Base-by-base conservation (phyloP, 2,113 vertebrate genomes). In the Petroica traversi region DNA sequence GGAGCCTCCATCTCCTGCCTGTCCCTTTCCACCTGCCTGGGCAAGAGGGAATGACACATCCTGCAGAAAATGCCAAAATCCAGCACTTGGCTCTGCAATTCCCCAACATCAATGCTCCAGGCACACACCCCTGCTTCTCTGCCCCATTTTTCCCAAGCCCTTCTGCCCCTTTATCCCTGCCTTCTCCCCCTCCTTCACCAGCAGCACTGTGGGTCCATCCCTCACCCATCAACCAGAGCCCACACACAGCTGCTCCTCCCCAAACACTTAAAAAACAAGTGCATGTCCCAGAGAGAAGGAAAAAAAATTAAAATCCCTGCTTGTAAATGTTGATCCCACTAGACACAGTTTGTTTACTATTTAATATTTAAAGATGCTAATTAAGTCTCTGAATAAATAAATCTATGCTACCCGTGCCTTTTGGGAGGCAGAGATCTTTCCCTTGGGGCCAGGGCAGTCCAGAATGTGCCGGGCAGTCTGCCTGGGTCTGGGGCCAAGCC, bases 291-390 rank as follows among this genome's bases (percentile, higher is more conserved):
- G 62, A 77, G 58, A 88, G 71, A 45, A 76, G 23, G n/a, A 14
- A 43, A 55, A 19, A 6, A 51, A 95, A n/a, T n/a, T n/a, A 61
- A 87, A 93, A 92, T 55, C 91, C 93, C 87, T 90, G 77, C 91
- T 95, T 97, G 95, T 92, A 97, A 98, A 97, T 61, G 95, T 84
- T 94, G 96, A 97, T 97, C 97, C 96, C 89, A 11, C 97, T 93
- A 97, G 97, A 97, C 26, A 7, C 80, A 19, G 58, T 66, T 95
- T 98, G 97, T 98, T 98, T 98, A 97, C 97, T 97, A 91, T 97
- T 98, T 98, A 97, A 98, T 98, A 97, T 98, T 98, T 98, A 97
- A 98, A 97, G 96, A 97, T 96, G 97, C 38, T 98, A 98, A 98
- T 98, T 98, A 98, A 98, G 73, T 83, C 76, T 96, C 95, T 52